Base-by-base conservation (phyloP, 2,888 invertebrate species). In the Microctonus brassicae region DNA sequence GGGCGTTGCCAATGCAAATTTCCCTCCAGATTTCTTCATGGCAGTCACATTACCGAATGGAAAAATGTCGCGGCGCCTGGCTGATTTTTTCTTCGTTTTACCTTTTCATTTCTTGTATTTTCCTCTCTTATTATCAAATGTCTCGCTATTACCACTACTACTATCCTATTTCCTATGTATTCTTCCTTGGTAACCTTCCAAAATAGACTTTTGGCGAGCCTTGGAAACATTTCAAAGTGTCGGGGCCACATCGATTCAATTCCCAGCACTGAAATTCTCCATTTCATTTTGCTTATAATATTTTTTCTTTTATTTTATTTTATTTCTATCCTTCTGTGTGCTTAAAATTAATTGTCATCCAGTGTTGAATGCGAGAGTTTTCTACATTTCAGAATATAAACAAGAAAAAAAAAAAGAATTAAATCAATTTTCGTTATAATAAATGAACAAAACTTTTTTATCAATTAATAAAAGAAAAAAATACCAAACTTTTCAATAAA, bases 151-250 rank as follows among this genome's bases (percentile, higher is more conserved):
- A 20, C n/a, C 22, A 20, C n/a, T 42, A 24, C 24, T 47, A 22
- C 17, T 26, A 47, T 47, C 1, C 17, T n/a, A 10, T 47, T 4
- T 39, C 4, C 4, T 47, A 47, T 47, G 17, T 47, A 47, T 47
- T 47, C 7, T 17, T 6, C 17, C 42, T 72, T 72, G 72, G 72
- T 67, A 72, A 68, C 62, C 72, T 67, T 72, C 72, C 72, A n/a
- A 72, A 72, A 39, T 36, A 61, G 57, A 67, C 67, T 67, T 68
- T 68, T 67, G 60, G 65, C 65, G 65, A 33, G 61, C 36, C 63
- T 72, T 72, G 72, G 72, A 71, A 71, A 53, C 62, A 29, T 55
- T 67, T 71, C 67, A 71, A 71, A 71, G 55, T 53, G 36, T 61
- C 53, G 60, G 66, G 71, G 29, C 62, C 55, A 3, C 67, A 71